Percentiles rank a stretch among this genome's conserved stretches.
Evolutionary conservation across 1,140 invertebrate species (phyloP).

Genomic region (Carposina sasakii): DNA sequence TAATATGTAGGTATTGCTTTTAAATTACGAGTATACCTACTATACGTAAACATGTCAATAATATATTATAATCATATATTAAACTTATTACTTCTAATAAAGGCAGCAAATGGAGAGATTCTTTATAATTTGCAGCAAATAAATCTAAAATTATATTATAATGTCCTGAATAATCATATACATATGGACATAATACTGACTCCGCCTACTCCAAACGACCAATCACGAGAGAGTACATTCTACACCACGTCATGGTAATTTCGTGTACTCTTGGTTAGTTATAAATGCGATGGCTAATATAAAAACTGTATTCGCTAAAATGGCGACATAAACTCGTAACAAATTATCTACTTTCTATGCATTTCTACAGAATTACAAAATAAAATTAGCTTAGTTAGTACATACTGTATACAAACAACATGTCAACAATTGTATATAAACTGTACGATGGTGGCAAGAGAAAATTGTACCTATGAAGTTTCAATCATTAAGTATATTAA

Average conservation of each 20-base stretch:
- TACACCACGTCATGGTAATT: not conserved
- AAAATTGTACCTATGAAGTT: constrained; percentile 4
- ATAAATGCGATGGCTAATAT: not conserved
- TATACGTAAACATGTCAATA: too few relatives aligned
- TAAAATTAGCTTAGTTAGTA: not conserved
- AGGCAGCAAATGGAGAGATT: too few relatives aligned
- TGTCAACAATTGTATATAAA: constrained; percentile 46
- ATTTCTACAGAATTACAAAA: not conserved
- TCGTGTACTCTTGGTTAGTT: too few relatives aligned
- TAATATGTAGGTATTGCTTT: too few relatives aligned
- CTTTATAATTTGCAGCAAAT: too few relatives aligned
- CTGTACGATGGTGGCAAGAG: constrained; percentile 38
- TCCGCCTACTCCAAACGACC: too few relatives aligned
- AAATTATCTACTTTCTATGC: not conserved
- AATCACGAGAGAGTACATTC: not conserved
- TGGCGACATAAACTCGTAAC: not conserved
- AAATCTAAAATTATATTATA: too few relatives aligned
- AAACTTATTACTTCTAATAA: too few relatives aligned
- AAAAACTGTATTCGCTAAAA: not conserved
- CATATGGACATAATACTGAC: too few relatives aligned
- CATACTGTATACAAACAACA: constrained; percentile 28
- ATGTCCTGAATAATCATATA: too few relatives aligned
- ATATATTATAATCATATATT: too few relatives aligned
- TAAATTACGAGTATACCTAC: too few relatives aligned
- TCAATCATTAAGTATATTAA: not conserved